Base-by-base conservation (phyloP, 2,888 invertebrate species). In the Spatulosminthurus flaviceps region DNA sequence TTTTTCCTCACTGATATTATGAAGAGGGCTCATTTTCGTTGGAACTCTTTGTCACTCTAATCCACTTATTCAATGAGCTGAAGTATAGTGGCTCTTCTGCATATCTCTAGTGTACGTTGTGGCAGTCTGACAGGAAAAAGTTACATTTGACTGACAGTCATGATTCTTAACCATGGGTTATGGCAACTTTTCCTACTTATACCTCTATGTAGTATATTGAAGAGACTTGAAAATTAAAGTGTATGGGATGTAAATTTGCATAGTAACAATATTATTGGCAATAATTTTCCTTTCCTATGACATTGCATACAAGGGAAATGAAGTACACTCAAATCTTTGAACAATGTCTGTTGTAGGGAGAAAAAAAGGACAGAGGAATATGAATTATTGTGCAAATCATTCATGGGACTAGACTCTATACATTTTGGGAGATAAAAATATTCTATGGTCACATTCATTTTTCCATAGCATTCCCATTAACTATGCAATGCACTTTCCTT, bases 121-220 rank as follows among this genome's bases (percentile, higher is more conserved):
- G 64, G 26, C 24, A 64, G 64, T 13, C 64, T 64, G 64, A 64
- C 64, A 64, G 64, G 64, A 64, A 26, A 64, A 24, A n/a, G n/a
- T 64, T 24, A 19, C 26, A 64, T 64, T 64, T 64, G 64, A 64
- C 64, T 64, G 64, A 64, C 64, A 64, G 21, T 64, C 2, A 22
- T 9, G 64, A 64, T 64, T 64, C 64, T 24, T n/a, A n/a, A n/a
- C 64, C 64, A 64, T 64, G 64, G 64, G 64, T 64, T 64, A 64
- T 64, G n/a, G n/a, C n/a, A n/a, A 24, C 51, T 51, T 51, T 13
- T 1, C 19, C 41, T 13, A n/a, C 51, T 19, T 13, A 16, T 51
- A 51, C 51, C 1, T 16, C 9, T n/a, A 34, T 9, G n/a, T n/a
- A n/a, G n/a, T n/a, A n/a, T n/a, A 7, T 41, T 9, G 41, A 51